Percentiles rank a stretch among this genome's conserved stretches.
These are phyloP conservation scores for Ectemnius cavifrons DNA, from an alignment of 2,888 invertebrate species.

Conservation along the genomic window DNA sequence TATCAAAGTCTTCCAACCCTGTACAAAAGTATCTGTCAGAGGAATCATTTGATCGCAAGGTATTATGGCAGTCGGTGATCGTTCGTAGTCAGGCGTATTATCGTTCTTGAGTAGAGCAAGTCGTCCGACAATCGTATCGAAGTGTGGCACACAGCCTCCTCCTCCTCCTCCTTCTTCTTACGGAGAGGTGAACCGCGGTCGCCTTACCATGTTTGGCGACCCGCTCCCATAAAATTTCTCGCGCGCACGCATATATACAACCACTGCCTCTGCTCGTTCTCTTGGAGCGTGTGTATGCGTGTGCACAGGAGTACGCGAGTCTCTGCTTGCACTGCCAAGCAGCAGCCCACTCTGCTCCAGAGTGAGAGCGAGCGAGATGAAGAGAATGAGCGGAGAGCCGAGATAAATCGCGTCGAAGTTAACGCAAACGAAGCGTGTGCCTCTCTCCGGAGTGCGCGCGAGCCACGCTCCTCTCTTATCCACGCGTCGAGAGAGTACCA, in stretches of 20 bases:
- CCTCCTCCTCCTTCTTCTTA: constrained; percentile 24
- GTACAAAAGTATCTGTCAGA: too few relatives aligned
- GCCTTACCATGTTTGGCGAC: constrained; percentile 70
- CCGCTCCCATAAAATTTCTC: constrained; percentile 69
- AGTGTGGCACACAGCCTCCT: background rate
- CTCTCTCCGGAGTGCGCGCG: constrained; percentile 6
- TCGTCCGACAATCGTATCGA: constrained; percentile 7
- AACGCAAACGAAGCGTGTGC: constrained; percentile 38
- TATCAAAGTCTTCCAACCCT: too few relatives aligned
- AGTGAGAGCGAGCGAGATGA: background rate
- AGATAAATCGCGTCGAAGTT: constrained; percentile 58
- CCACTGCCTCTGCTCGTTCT: background rate
- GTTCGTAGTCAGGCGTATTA: background rate
- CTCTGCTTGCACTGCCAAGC: constrained; percentile 33
- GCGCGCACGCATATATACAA: constrained; percentile 38
- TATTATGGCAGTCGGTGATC: background rate
- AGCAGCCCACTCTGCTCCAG: constrained; percentile 45
- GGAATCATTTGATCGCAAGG: background rate
- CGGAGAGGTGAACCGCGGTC: constrained; percentile 47
- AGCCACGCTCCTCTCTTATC: constrained; percentile 27
- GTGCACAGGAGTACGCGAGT: constrained; percentile 23
- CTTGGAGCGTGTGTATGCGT: constrained; percentile 24
- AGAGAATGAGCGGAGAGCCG: constrained; percentile 8
- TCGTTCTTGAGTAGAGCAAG: background rate
- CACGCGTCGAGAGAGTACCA: constrained; percentile 10